Base-by-base conservation (phyloP, 2,113 vertebrate species). In the Marmota flaviventris region DNA sequence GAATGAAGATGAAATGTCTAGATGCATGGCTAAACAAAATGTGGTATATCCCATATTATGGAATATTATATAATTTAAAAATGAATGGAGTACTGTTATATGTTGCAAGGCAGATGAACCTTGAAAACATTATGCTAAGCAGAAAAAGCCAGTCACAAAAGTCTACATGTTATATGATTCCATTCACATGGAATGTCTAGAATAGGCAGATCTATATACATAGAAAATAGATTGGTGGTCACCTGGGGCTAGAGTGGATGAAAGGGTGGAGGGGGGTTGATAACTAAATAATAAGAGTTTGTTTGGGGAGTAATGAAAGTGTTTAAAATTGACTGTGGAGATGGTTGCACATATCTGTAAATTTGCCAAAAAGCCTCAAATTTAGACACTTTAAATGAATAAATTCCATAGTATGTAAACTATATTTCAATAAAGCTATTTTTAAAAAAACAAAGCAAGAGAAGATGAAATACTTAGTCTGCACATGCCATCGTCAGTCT, bases 371-470 rank as follows among this genome's bases (percentile, higher is more conserved):
- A 88, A 69, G 18, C 12, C 61, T 0, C 65, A 18, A 84, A 61
- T 37, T 45, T 25, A 20, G 70, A 58, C 39, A 83, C 22, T 94
- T n/a, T 78, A 83, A 75, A 48, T 67, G 11, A 18, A 24, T 67
- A 3, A 75, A 89, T 58, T 67, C 27, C 39, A 58, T 42, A 1
- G 11, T 14, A n/a, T 75, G 24, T 34, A n/a, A 95, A 91, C 18
- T 34, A 51, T 79, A 92, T 89, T 25, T 95, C 65, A 94, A 56
- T 24, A 90, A 95, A 77, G 11, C 25, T 82, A 11, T 12, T 79
- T 70, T 69, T 12, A 18, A 58, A 61, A 82, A 73, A 82, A 39
- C 58, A 70, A 85, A 82, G 75, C 48, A 39, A 82, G 39, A 89
- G 78, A 75, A 51, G n/a, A 78, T 39, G 7, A 85, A 83, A 86